Percentiles rank a stretch among this genome's conserved stretches.
Conservation (phyloP, 2,113 vertebrate genomes). For the Colaptes auratus region DNA sequence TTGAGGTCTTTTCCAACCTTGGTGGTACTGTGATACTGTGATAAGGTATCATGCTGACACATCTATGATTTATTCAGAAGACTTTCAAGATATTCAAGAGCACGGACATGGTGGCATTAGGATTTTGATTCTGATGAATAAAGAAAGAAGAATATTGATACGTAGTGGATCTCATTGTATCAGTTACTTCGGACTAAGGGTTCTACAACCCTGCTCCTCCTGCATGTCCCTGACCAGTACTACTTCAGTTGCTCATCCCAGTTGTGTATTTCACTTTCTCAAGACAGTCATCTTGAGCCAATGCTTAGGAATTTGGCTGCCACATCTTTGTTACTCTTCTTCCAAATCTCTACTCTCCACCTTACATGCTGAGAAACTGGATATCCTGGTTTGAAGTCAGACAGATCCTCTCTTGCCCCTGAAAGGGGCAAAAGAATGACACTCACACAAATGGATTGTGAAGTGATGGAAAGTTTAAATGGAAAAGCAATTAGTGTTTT, state of each 20-base stretch:
- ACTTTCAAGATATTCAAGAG: not conserved
- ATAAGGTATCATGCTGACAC: not conserved
- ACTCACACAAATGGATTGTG: no score
- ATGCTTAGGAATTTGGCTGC: fast-evolving
- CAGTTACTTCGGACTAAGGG: not conserved
- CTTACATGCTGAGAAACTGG: not conserved
- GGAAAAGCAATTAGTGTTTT: no score
- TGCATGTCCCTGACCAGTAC: not conserved
- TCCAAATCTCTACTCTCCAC: not conserved
- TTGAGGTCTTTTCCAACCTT: no score
- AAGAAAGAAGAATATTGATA: not conserved
- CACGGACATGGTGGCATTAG: not conserved
- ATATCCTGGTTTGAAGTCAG: no score
- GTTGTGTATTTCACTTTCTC: not conserved
- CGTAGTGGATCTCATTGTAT: not conserved
- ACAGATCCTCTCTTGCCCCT: no score
- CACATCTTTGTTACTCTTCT: not conserved
- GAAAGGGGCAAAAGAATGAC: no score
- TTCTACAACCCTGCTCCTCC: not conserved
- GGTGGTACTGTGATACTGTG: no score
- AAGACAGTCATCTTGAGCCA: not conserved
- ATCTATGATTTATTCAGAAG: not conserved
- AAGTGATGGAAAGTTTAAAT: no score
- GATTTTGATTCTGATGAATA: not conserved
- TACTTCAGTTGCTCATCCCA: not conserved